A percentile compares a stretch with the other conserved stretches of the same genome.
Conservation (phyloP, 2,797 vertebrate genomes). For the Emydoidea blandingii region DNA sequence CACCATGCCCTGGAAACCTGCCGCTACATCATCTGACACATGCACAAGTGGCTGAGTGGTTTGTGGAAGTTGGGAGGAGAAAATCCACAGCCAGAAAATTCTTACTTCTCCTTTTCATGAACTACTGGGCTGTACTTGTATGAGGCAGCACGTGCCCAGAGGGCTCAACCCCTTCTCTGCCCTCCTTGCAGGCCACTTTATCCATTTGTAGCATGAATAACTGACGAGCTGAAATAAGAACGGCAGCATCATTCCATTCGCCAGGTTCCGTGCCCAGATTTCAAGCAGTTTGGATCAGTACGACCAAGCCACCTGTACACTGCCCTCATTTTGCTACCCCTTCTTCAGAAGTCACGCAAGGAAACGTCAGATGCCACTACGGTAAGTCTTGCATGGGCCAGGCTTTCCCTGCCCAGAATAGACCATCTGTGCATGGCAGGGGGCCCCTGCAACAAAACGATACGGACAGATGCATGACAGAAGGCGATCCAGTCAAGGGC, state of each 20-base stretch:
- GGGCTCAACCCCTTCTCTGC: not conserved
- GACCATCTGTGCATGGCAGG: not conserved
- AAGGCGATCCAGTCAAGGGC: not conserved
- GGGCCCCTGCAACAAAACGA: constrained; percentile 6
- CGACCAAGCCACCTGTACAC: not conserved
- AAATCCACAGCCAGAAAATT: not conserved
- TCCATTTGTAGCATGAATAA: constrained; percentile 68
- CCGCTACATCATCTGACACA: not conserved
- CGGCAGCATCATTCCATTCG: not conserved
- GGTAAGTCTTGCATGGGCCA: not conserved
- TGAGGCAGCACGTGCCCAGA: not conserved
- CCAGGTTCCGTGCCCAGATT: constrained; percentile 2
- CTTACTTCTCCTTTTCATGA: constrained; percentile 42
- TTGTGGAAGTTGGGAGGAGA: not conserved
- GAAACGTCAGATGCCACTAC: not conserved
- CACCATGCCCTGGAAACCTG: not conserved
- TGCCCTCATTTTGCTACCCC: constrained; percentile 40
- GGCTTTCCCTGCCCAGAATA: not conserved
- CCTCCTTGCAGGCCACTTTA: not conserved
- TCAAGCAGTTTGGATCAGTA: not conserved
- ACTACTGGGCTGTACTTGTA: not conserved
- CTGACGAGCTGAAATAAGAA: constrained; percentile 12
- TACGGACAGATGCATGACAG: constrained; percentile 29
- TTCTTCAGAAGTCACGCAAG: not conserved
- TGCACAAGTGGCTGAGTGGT: fast-evolving